These are phyloP conservation scores for Gadopsis marmoratus DNA, from an alignment of 2,797 vertebrate genomes.

Conservation along the genomic window DNA sequence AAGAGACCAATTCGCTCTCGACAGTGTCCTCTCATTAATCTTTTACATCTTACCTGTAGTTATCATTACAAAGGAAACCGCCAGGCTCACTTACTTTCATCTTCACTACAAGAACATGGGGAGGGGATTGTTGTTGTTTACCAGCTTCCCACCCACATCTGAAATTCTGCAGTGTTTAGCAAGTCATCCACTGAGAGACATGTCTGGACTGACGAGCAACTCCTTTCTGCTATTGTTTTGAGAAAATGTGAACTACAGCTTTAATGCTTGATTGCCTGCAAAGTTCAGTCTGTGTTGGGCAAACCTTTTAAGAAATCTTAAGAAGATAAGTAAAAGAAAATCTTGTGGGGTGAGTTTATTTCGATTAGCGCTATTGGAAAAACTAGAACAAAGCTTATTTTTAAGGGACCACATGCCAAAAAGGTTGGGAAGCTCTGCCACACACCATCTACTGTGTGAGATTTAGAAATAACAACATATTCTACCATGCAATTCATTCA, in stretches of 20 bases:
- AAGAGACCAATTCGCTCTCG: constrained; percentile 35
- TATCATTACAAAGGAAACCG: constrained; percentile 66
- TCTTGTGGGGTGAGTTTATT: neutral
- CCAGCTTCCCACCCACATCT: constrained; percentile 47
- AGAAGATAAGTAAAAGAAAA: neutral
- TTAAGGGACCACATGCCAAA: neutral
- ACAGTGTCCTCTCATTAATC: constrained; percentile 65
- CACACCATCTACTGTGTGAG: neutral
- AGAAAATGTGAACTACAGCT: constrained; percentile 22
- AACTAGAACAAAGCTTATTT: neutral
- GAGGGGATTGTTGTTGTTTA: constrained; percentile 57
- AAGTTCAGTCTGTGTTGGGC: neutral
- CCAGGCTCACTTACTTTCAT: constrained; percentile 70
- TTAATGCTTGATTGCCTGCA: neutral
- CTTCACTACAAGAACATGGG: constrained; percentile 42
- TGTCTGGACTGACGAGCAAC: constrained; percentile 30
- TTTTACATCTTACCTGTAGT: constrained; percentile 70
- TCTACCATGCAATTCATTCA: constrained; percentile 7
- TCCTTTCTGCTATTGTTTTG: constrained; percentile 22
- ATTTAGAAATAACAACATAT: neutral
- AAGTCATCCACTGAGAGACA: constrained; percentile 41
- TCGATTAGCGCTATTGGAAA: neutral
- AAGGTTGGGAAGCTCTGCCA: neutral
- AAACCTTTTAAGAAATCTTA: neutral
- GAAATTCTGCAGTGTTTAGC: constrained; percentile 51